A percentile compares a stretch with the other conserved stretches of the same genome.
Conservation (phyloP, 2,797 vertebrate species). For the Heteromormyrus szaboi region DNA sequence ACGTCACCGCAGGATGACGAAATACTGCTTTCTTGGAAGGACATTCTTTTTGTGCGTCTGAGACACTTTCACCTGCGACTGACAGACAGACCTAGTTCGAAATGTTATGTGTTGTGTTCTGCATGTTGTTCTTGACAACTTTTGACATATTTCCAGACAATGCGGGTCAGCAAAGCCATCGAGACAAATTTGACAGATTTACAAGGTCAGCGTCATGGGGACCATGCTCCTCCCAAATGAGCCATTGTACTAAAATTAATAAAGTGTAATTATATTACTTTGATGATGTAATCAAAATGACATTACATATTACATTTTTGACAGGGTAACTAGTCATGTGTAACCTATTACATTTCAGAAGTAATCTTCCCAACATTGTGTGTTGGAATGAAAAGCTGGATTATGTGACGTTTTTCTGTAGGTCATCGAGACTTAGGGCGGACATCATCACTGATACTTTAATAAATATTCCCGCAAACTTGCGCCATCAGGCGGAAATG, state of each 20-base stretch:
- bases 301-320: neutral
- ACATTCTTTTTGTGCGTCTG: neutral
- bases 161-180: neutral
- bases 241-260: neutral
- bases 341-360: neutral
- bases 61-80: neutral
- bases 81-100: neutral
- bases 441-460: neutral
- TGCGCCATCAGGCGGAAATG: slow-evolving; percentile 8
- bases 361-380: neutral
- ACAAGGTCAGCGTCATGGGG: neutral
- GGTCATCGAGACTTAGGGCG: neutral
- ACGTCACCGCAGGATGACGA: neutral
- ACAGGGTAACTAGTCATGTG: neutral
- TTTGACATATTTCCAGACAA: neutral
- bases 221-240: neutral
- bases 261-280: neutral
- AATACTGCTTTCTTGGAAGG: neutral
- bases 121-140: neutral
- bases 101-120: neutral
- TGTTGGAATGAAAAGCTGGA: neutral
- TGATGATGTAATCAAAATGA: neutral
- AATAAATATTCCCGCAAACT: neutral
- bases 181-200: neutral
- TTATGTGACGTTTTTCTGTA: neutral